Base-by-base conservation (phyloP, 2,888 invertebrate species). In the Monoplex corrugatus region DNA sequence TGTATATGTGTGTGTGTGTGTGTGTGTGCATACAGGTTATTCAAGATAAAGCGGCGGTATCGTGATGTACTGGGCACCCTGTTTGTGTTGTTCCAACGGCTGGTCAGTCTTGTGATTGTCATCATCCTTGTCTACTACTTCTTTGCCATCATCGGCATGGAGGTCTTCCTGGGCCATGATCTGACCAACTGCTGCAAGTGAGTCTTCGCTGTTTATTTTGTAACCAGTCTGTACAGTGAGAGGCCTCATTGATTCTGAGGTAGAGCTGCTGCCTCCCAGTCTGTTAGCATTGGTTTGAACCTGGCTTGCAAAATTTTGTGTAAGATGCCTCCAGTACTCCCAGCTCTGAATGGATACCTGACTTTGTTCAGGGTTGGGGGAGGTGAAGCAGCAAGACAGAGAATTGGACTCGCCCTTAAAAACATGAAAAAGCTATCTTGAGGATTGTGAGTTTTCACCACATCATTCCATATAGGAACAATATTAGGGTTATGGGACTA, bases 121-220 rank as follows among this genome's bases (percentile, higher is more conserved):
- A 98, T 98, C 97, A 91, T 96, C 32, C 92, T 96, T 85, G 94
- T 98, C 96, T 98, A 98, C 96, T 98, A 98, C 96, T 98, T 98
- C 96, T 98, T 98, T 96, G 98, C 98, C 3, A 98, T 98, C 92
- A 97, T 98, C 94, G 98, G 98, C 87, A 98, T 98, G 98, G 98
- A 98, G 95, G 96, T 98, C 40, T 98, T 98, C 96, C 97, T 98
- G 0, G 97, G 97, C 0, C 97, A 97, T 93, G 97, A 98, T 94
- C 97, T 98, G 95, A 97, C 96, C 92, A 98, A 98, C 95, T 98
- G 98, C 96, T 98, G 98, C 96, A 97, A 97, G 98, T 98, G 96
- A 96, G 97, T 97, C 32, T 19, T 35, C 28, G 1, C 32, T 13
- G 43, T 44, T n/a, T 43, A 72, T 13, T 75, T n/a, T 23, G 16